Base-by-base conservation (phyloP, 1,140 invertebrate species). In the Drosophila novamexicana region DNA sequence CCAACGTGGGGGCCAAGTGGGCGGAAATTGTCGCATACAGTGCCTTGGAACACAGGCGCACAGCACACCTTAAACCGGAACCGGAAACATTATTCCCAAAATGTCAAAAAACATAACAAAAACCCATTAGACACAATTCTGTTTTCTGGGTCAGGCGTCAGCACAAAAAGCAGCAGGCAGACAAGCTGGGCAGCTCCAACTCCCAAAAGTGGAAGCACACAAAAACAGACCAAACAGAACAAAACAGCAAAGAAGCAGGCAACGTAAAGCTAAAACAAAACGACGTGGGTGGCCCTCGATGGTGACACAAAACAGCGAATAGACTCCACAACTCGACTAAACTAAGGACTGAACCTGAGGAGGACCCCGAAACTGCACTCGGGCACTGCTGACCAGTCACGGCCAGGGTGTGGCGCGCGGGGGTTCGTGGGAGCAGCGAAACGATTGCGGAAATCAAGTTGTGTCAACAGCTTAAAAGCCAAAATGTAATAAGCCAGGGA, bases 401-500 rank as follows among this genome's bases (percentile, higher is more conserved):
- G 45, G 39, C 14, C 45, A n/a, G 1, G 22, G 8, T 34, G 7
- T 3, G n/a, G 34, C 4, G 61, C 1, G 37, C 42, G 10, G 14
- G 40, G 29, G 5, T 6, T 22, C 16, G 63, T 47, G 47, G 50
- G 67, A 53, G 69, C 10, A 29, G 44, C 29, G 69, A 29, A 65
- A 71, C 68, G 67, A 72, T 59, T 59, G 75, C 84, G 84, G 84
- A 89, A 89, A 89, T 89, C 84, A 89, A 89, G 84, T 89, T 89
- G 84, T 89, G 84, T 89, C 84, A 89, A 89, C 84, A 89, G 84
- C 84, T 89, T 89, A 89, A 89, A 89, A 89, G 84, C 84, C 85
- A 89, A 89, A 89, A 89, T 89, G 84, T 89, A 89, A 89, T 89
- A 89, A 89, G 84, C 84, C 84, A 90, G 85, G 77, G 84, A 90